A percentile compares a stretch with the other conserved stretches of the same genome.
Conservation (phyloP, 2,113 vertebrate species). For the Athene cunicularia region DNA sequence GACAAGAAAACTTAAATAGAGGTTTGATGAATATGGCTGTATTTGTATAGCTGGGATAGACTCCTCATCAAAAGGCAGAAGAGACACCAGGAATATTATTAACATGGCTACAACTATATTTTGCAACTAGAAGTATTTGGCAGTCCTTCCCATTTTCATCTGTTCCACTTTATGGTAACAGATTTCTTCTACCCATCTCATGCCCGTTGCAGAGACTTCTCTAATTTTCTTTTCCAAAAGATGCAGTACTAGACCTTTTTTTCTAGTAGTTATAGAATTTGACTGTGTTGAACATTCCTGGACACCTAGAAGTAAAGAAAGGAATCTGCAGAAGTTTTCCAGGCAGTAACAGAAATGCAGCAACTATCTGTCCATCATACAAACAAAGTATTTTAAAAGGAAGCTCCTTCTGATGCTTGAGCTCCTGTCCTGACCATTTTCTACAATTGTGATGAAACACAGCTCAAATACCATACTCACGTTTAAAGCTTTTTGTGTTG, state of each 20-base stretch:
- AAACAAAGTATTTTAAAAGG: neutral
- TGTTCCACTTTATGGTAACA: neutral
- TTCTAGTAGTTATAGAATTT: neutral
- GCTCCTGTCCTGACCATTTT: neutral
- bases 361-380: neutral
- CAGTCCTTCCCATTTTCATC: neutral
- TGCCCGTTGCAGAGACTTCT: neutral
- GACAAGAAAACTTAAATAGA: neutral
- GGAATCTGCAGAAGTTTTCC: neutral
- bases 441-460: neutral
- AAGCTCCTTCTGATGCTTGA: neutral
- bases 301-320: neutral
- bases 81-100: neutral
- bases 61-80: neutral
- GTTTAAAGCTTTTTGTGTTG: neutral
- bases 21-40: neutral
- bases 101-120: neutral
- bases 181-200: neutral
- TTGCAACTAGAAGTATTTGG: neutral
- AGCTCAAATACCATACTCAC: neutral
- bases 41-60: neutral
- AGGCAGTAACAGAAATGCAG: neutral
- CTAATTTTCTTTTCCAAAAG: neutral
- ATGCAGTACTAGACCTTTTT: neutral
- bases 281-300: neutral